Percentiles rank a stretch among this genome's conserved stretches.
phyloP scores from a whole-genome alignment of 2,113 vertebrate genomes.

The Sylvilagus bachmani region DNA sequence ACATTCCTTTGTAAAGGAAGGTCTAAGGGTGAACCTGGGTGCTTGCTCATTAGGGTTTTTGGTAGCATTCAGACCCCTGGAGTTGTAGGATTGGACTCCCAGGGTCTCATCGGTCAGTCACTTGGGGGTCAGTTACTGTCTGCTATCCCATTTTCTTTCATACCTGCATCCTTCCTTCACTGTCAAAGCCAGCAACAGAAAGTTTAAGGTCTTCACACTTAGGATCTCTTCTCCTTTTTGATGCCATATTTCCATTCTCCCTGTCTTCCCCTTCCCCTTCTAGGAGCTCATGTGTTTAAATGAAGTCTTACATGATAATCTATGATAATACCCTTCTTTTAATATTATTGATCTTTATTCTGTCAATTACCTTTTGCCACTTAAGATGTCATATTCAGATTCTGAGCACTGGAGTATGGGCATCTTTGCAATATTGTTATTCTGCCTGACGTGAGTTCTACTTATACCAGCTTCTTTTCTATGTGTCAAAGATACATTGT shows the following conservation, averaged over 20 bases:
- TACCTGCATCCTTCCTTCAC: fast-evolving
- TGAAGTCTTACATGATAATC: neutral
- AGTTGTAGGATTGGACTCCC: neutral
- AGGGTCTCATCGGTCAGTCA: neutral
- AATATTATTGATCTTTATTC: neutral
- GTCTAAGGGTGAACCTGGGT: neutral
- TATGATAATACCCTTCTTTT: neutral
- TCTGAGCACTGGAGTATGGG: neutral
- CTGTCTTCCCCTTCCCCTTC: neutral
- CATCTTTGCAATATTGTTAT: neutral
- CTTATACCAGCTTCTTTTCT: neutral
- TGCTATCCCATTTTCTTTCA: too few species aligned
- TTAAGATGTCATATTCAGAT: neutral
- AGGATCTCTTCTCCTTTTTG: neutral
- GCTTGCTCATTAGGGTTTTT: neutral
- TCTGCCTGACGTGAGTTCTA: neutral
- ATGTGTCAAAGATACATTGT: neutral
- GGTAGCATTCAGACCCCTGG: neutral
- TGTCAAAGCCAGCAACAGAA: neutral
- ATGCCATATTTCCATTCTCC: neutral
- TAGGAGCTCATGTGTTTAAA: neutral
- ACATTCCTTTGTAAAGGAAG: neutral
- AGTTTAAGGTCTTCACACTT: neutral
- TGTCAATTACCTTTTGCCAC: neutral
- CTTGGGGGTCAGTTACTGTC: fast-evolving